Base-by-base conservation (phyloP, 2,888 invertebrate genomes). In the Plebejus anna region DNA sequence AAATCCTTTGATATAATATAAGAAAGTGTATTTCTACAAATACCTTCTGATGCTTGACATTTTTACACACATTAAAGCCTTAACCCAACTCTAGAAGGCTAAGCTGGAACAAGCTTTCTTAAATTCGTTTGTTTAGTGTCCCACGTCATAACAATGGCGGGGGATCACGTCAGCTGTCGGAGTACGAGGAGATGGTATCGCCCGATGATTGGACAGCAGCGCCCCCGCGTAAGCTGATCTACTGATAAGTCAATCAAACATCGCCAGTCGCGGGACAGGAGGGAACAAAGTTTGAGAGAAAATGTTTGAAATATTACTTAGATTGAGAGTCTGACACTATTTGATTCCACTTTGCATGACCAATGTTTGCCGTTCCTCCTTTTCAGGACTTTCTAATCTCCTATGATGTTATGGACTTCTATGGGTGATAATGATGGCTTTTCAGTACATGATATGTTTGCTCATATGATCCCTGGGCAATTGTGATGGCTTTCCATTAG, bases 141-240 rank as follows among this genome's bases (percentile, higher is more conserved):
- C 84, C 86, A 76, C 85, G 85, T 90, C 90, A 89, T 88, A 90
- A 89, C 83, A 90, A 85, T 89, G 88, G 88, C 85, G 83, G 81
- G 79, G 83, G 84, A 85, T 85, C 86, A 83, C 85, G 83, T 82
- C 83, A 83, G 84, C 83, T 83, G 82, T 83, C 81, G 80, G 77
- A 72, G 77, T 32, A 66, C 5, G 66, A 76, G 79, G 80, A 75
- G 90, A 91, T 90, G 83, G 79, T 89, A 90, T 91, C 90, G 82
- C 71, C 79, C 82, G 86, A 85, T 87, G 88, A 89, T 87, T 87
- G 84, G 85, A 85, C 84, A 83, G 79, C 80, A 79, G 80, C 80
- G 88, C 87, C 86, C 87, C 87, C 88, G 84, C 86, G 85, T 85
- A 84, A 86, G 86, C 81, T 80, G 88, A 90, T 90, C 84, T 78